Conservation (phyloP, 1,140 invertebrate species). For the Anoplolepis gracilipes region DNA sequence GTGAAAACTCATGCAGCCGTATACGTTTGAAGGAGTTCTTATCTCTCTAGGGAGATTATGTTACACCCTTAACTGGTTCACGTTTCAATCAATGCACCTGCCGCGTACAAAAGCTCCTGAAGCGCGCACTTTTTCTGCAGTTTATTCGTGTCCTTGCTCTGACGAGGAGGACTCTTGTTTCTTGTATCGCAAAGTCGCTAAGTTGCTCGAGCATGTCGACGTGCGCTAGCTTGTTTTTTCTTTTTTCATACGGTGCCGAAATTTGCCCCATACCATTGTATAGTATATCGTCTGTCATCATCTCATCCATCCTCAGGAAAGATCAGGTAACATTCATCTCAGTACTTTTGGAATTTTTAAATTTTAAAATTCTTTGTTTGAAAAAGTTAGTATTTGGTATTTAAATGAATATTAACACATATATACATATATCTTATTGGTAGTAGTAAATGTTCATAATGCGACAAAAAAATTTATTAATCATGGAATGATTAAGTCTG, state of each 20-base stretch:
- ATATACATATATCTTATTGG: too few species aligned
- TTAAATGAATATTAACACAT: too few species aligned
- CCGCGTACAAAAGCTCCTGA: slow-evolving; percentile 69
- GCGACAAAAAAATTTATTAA: too few species aligned
- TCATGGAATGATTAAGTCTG: too few species aligned
- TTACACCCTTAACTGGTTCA: slow-evolving; percentile 85
- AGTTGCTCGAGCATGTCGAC: neutral
- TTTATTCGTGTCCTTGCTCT: slow-evolving; percentile 44
- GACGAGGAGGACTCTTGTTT: neutral
- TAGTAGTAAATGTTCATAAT: too few species aligned
- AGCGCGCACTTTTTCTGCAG: slow-evolving; percentile 45
- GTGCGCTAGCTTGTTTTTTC: neutral
- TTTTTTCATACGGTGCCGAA: neutral
- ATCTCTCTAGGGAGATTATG: slow-evolving; percentile 74
- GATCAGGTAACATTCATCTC: neutral
- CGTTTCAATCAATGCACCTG: slow-evolving; percentile 84
- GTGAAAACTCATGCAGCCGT: slow-evolving; percentile 59
- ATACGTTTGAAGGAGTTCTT: slow-evolving; percentile 43
- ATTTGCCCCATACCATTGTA: neutral
- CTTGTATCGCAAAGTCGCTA: neutral
- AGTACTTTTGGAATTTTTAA: too few species aligned
- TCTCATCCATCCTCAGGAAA: neutral
- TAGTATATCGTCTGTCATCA: neutral
- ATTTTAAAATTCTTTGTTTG: too few species aligned
- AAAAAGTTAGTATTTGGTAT: too few species aligned